Conservation (phyloP, 2,888 invertebrate genomes). For the Agriopis marginaria region DNA sequence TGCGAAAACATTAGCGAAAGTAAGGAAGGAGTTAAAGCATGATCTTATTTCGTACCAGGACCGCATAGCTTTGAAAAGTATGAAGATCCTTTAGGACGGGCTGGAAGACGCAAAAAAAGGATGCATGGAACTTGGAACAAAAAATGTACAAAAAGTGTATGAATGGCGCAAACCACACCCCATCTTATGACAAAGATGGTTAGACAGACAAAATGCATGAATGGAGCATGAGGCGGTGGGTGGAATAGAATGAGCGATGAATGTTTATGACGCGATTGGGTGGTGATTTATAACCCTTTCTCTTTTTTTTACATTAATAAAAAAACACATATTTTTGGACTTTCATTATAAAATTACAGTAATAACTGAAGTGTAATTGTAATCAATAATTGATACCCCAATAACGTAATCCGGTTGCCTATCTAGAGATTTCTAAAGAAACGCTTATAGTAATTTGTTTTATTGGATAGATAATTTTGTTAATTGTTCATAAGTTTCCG, state of each 20-base stretch:
- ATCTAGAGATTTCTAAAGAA: background rate
- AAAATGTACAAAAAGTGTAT: constrained; percentile 33
- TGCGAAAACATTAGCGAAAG: constrained; percentile 37
- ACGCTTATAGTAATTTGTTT: background rate
- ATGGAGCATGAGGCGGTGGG: constrained; percentile 14
- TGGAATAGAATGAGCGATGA: constrained; percentile 17
- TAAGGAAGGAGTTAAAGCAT: constrained; percentile 46
- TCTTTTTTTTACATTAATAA: background rate
- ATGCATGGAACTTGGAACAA: background rate
- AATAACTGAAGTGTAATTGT: too few species aligned
- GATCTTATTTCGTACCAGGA: constrained; percentile 44
- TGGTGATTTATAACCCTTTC: constrained; percentile 10
- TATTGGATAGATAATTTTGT: constrained; percentile 21
- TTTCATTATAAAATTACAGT: background rate
- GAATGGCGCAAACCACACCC: constrained; percentile 13
- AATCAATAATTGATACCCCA: too few species aligned
- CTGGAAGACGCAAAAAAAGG: constrained; percentile 21
- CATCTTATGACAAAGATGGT: constrained; percentile 15
- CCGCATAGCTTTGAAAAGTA: constrained; percentile 36
- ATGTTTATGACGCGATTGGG: constrained; percentile 17
- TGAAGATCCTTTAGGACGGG: constrained; percentile 27
- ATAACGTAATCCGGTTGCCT: background rate
- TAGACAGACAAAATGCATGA: constrained; percentile 18
- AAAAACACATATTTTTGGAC: background rate
- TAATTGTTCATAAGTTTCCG: constrained; percentile 76